These are phyloP conservation scores for Vulpes vulpes DNA, from an alignment of 2,113 vertebrate genomes.

Conservation along the genomic window DNA sequence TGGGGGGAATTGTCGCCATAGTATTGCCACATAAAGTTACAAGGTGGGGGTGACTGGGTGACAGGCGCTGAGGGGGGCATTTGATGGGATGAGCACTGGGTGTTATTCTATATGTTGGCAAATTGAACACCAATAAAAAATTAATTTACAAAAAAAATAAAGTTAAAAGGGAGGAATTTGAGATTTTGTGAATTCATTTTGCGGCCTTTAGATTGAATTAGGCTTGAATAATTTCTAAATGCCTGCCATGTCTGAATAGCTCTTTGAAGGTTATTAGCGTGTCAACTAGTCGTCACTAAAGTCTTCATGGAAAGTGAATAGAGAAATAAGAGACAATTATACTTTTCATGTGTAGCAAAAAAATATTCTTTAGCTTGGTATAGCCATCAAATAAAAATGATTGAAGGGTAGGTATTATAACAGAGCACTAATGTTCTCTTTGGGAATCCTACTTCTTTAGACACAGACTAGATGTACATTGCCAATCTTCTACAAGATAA, in stretches of 20 bases:
- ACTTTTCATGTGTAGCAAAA: not conserved
- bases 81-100: too few species aligned
- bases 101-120: too few species aligned
- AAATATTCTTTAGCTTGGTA: not conserved
- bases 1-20: not conserved
- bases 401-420: not conserved
- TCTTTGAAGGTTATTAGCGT: conserved; percentile 30
- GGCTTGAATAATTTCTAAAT: conserved; percentile 64
- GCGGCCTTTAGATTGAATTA: not conserved
- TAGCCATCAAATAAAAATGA: conserved; percentile 3
- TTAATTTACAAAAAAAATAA: too few species aligned
- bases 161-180: not conserved
- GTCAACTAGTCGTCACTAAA: conserved; percentile 43
- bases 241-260: conserved; percentile 48
- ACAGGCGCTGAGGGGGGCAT: too few species aligned
- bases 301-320: not conserved
- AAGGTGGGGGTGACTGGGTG: too few species aligned
- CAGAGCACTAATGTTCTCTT: not conserved
- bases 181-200: conserved; percentile 40
- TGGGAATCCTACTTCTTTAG: not conserved
- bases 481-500: not conserved
- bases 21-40: conserved; percentile 47
- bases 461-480: not conserved
- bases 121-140: too few species aligned
- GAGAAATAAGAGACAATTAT: not conserved